Base-by-base conservation (phyloP, 2,888 invertebrate species). In the Dioctria linearis region DNA sequence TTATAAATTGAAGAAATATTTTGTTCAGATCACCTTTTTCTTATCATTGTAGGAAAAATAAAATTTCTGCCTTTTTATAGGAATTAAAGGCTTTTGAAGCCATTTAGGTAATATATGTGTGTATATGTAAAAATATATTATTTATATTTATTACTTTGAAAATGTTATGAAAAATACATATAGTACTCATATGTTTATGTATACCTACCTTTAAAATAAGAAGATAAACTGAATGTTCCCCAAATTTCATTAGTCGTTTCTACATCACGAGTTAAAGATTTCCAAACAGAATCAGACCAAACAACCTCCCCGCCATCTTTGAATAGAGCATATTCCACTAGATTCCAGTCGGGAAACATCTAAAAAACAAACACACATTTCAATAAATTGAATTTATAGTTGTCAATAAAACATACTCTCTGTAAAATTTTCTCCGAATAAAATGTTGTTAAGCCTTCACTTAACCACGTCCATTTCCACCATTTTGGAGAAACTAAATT, bases 401-500 rank as follows among this genome's bases (percentile, higher is more conserved):
- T 25, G 25, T 25, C 25, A 25, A 25, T 25, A 25, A 11, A 40
- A 4, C 69, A 51, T 75, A 75, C 73, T 37, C 39, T 49, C 8
- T 75, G 25, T 8, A 75, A 43, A 13, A 75, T 59, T 43, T 75
- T 75, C 5, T 75, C 57, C 4, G 73, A 59, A 13, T 75, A 75
- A 43, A 75, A 75, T 2, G 73, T 75, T 0, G 93, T 93, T 83
- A 95, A 94, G 0, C 93, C 95, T 86, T 94, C 94, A 85, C 93
- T 95, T 0, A 95, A 87, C 94, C 94, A 95, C 1, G 93, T 90
- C 83, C 91, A 92, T 0, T 91, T 91, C 95, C 95, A 95, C 90
- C 93, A 94, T 37, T 90, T 87, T 0, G 93, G 91, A 0, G 93
- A 91, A 3, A 95, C 93, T 84, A 93, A 90, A 86, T 95, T 93